Evolutionary conservation across 2,888 invertebrate species (phyloP), one percentile per base, ranked within the genome.

Genomic region (Drosophila emarginata): DNA sequence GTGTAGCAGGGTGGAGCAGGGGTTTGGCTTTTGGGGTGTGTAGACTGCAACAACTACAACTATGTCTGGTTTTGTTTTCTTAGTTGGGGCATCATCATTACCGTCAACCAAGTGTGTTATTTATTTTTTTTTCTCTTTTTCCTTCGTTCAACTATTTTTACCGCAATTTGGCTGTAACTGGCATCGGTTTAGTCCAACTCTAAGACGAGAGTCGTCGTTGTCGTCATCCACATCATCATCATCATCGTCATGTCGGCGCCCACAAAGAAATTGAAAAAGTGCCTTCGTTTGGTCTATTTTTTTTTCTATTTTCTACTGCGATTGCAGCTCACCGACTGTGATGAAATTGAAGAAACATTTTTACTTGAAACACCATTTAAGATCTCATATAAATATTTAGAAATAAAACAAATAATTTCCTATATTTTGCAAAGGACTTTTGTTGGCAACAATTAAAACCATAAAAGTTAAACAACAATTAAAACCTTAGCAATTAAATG

Each of bases 41-140:
- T 56, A 37, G 21, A 45, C 11, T 12, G 50, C 51, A 40, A 52
- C 53, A 28, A 39, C 5, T n/a, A 32, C 11, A 39, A 56, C 76
- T 74, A 61, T 63, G 53, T 74, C 70, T 74, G 61, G 61, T 53
- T 75, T 76, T 71, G 71, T 71, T 71, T 71, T 71, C 52, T 71
- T 64, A 71, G 71, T 51, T 64, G 59, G 64, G 64, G 70, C 70
- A 72, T 66, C 72, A 63, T 72, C 73, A 72, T 72, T 72, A 72
- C 73, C 72, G 62, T 63, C 70, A 73, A 72, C 79, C 70, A 61
- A 39, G 72, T 51, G 53, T 32, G 62, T 40, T 53, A 63, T 56
- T 15, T 71, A 61, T 61, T 15, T 37, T 53, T 15, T 71, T 64
- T 61, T 15, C 37, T 53, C 50, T 64, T 68, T 65, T 72, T 58